Conservation (phyloP, 2,797 vertebrate genomes). For the Cercopithecus hamlyni region DNA sequence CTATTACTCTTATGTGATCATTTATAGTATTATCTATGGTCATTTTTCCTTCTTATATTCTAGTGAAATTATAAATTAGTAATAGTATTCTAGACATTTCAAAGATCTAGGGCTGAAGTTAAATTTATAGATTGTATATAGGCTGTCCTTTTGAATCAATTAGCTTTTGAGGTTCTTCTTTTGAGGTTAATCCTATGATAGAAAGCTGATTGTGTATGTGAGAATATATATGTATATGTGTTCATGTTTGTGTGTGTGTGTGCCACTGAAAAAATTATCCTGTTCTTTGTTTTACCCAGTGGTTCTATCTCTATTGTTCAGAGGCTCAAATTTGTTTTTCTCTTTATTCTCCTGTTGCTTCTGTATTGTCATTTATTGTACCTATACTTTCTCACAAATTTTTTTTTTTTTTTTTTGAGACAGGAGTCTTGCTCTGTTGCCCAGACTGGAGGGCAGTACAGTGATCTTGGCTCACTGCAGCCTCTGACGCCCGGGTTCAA, state of each 20-base stretch:
- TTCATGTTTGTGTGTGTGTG: fast-evolving
- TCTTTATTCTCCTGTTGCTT: not conserved
- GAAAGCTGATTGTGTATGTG: not conserved
- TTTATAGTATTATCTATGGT: too few relatives aligned
- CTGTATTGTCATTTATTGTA: not conserved
- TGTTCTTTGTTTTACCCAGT: not conserved
- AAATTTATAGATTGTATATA: not conserved
- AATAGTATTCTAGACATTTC: not conserved
- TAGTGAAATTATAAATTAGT: not conserved
- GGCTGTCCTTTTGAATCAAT: not conserved
- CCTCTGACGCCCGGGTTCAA: too few relatives aligned
- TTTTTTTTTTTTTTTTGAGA: too few relatives aligned
- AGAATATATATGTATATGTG: not conserved
- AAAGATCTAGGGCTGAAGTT: not conserved
- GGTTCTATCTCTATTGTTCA: not conserved
- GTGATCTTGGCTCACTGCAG: too few relatives aligned
- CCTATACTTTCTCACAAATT: not conserved
- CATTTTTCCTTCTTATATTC: not conserved
- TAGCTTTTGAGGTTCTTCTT: not conserved
- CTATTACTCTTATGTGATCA: not conserved
- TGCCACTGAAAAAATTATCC: not conserved
- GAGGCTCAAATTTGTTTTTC: not conserved
- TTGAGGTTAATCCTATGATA: not conserved
- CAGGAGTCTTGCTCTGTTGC: too few relatives aligned
- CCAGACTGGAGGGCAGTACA: too few relatives aligned